Conservation (phyloP, 64 coral and sea anemone genomes). For the Stylophora pistillata region DNA sequence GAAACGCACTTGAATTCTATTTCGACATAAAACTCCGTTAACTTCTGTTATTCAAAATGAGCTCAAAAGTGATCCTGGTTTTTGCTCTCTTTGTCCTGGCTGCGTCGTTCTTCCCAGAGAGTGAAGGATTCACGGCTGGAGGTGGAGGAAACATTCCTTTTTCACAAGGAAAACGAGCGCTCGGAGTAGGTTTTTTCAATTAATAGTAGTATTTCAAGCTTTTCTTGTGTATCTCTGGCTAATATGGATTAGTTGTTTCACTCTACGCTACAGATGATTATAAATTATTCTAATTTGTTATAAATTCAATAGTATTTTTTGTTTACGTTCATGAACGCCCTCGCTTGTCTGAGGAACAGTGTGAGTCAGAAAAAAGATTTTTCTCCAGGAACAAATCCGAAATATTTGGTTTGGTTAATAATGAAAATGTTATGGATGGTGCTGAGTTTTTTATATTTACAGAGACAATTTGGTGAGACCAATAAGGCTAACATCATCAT, state of each 20-base stretch:
- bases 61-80: conserved; percentile 62
- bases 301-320: too few species aligned
- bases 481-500: too few species aligned
- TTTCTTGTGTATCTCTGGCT: background rate
- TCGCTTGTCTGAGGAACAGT: too few species aligned
- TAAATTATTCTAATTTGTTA: background rate
- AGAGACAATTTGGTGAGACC: too few species aligned
- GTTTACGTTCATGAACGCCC: too few species aligned
- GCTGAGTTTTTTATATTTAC: too few species aligned
- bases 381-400: too few species aligned
- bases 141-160: conserved; percentile 82
- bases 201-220: background rate
- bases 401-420: too few species aligned
- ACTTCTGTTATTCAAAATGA: conserved; percentile 47
- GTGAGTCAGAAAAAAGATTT: too few species aligned
- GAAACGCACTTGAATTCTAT: background rate
- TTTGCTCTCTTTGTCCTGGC: conserved; percentile 66
- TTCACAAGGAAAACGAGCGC: conserved; percentile 36
- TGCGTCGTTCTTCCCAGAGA: conserved; percentile 64
- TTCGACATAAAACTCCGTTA: background rate
- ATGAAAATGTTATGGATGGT: too few species aligned
- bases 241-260: background rate
- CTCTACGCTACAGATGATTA: background rate
- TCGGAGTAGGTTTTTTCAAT: conserved; percentile 16
- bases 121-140: conserved; percentile 81